phyloP scores from a whole-genome alignment of 2,888 invertebrate genomes.

The Rhaphigaster nebulosa region DNA sequence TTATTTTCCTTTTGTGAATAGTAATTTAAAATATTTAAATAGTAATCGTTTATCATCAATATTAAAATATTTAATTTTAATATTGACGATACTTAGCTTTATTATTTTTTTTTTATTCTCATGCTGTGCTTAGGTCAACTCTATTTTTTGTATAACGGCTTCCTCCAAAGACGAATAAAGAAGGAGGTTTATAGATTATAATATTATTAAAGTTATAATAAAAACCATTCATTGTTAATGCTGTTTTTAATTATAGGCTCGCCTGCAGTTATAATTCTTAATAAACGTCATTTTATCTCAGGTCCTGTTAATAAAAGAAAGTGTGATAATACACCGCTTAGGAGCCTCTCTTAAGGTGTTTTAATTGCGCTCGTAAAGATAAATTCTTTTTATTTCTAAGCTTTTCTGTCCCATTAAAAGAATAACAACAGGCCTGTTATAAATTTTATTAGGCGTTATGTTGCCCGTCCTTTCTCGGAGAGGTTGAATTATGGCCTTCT shows the following conservation, averaged over 20 bases:
- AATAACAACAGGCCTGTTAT: neutral
- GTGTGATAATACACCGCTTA: neutral
- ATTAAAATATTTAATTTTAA: no score
- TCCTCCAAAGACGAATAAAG: no score
- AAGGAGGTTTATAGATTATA: no score
- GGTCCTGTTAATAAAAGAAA: neutral
- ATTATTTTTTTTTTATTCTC: no score
- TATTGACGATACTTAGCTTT: no score
- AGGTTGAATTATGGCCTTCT: neutral
- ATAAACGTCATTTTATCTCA: neutral
- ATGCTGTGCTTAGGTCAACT: no score
- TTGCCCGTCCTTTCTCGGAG: neutral
- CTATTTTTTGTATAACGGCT: no score
- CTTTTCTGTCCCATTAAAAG: constrained; percentile 17
- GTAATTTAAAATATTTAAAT: no score
- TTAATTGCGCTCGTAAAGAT: constrained; percentile 14
- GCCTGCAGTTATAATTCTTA: neutral
- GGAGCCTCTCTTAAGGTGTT: neutral
- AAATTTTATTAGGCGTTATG: constrained; percentile 30
- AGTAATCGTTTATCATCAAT: no score
- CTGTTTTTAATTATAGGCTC: neutral
- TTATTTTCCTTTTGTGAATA: no score
- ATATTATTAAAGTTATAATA: no score
- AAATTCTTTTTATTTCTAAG: constrained; percentile 36
- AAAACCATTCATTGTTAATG: neutral